Evolutionary conservation across 2,113 vertebrate genomes (phyloP), one percentile per base, ranked within the genome.

Genomic region (Salvator merianae): DNA sequence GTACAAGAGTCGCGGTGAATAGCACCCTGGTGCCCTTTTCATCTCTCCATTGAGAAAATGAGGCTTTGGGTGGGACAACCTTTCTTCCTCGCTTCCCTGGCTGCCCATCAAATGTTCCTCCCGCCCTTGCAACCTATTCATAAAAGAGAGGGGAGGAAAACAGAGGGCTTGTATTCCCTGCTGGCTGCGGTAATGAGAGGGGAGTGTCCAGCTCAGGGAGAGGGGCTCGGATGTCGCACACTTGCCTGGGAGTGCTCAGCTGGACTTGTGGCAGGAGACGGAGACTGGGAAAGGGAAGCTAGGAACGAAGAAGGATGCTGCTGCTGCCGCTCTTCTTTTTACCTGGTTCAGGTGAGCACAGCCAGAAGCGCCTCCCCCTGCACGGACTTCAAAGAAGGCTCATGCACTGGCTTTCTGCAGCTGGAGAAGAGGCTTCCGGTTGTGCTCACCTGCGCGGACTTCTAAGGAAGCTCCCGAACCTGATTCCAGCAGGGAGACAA

Each of bases 1-100:
- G 38, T 63, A 91, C 90, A 90, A 93, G 88, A 79, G 43, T n/a
- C n/a, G 71, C 81, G 88, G 80, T 88, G 88, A 89, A 94, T 90
- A 83, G 59, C 59, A 10, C 87, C 88, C 77, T 34, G 82, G 65
- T 85, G 12, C 81, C 83, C 92, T 86, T 93, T 91, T 85, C 83
- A 0, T 32, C 93, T 86, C 92, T 91, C 84, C 82, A 0, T 34
- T 84, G 77, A 89, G 90, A 90, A 93, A 89, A 76, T n/a, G 88
- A 82, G 91, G 85, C 84, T 89, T 77, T 20, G 0, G 91, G 80
- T 89, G 14, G 86, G 85, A 78, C 82, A 76, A 85, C 73, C 87
- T 91, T 80, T 82, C 83, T 89, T 82, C 88, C 84, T 84, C 88
- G 85, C 79, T 85, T 74, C 86, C 30, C 68, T 81, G 79, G 84